Base-by-base conservation (phyloP, 2,797 vertebrate genomes). In the Malacoctenus gilli region DNA sequence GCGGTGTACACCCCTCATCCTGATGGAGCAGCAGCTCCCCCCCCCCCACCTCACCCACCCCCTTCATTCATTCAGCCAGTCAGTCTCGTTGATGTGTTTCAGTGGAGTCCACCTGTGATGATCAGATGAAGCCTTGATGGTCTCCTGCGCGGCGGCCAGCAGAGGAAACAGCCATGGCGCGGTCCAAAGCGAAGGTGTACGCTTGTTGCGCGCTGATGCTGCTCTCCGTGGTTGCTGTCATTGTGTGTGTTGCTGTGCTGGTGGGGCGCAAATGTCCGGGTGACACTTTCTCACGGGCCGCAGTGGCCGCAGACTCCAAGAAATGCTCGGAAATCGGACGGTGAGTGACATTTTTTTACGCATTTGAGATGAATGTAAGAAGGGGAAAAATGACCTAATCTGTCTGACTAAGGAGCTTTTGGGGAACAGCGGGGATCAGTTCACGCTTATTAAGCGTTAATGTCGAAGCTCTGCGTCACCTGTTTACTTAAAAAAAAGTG, bases 281-380 rank as follows among this genome's bases (percentile, higher is more conserved):
- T 0, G 81, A 15, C 3, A 40, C 46, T 7, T 93, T 82, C 53
- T 35, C 28, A 1, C 59, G 13, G 0, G 91, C 69, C 7, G 91
- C 90, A 0, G 91, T 92, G 32, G 88, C 90, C 4, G 89, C 91
- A 38, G 91, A 92, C 59, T 85, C 91, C 0, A 51, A 22, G 37
- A 86, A 2, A 9, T 92, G 91, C 46, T 92, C 91, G 4, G 25
- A 76, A 16, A 46, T 92, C 35, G 91, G 86, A 77, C 79, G 88
- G 91, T 92, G 62, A 85, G 90, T 82, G 22, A 1, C 25, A 28
- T 28, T 28, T 28, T 28, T 28, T 28, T 28, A 28, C 25, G 25
- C 25, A 28, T 28, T 2, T 6, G 25, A 28, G 9, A 28, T 9
- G 25, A 28, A 1, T 28, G 25, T 28, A 9, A 1, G 25, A 5